These are phyloP conservation scores for Coregonus ussuriensis DNA, from an alignment of 2,797 vertebrate species.

Conservation along the genomic window DNA sequence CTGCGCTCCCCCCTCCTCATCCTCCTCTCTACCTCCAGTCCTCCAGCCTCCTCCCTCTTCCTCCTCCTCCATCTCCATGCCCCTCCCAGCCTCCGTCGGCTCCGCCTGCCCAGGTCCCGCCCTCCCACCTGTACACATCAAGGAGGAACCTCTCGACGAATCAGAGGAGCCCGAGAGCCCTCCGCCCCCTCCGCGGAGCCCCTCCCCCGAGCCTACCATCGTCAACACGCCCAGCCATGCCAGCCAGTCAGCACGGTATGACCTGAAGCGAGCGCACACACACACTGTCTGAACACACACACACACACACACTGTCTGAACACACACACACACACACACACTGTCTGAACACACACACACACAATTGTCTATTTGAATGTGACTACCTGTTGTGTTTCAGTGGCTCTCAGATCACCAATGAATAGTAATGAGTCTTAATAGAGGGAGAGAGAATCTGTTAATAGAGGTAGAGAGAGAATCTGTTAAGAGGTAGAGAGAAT, in stretches of 20 bases:
- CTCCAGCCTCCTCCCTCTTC: constrained; percentile 78
- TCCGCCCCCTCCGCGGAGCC: constrained; percentile 91
- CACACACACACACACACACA: neutral
- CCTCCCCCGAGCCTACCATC: constrained; percentile 93
- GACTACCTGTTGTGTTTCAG: no score
- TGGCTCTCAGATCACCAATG: no score
- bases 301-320: neutral
- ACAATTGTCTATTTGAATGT: neutral
- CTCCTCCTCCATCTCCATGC: constrained; percentile 81
- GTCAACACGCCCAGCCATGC: constrained; percentile 96
- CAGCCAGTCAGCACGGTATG: constrained; percentile 95
- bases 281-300: neutral
- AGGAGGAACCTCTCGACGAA: constrained; percentile 95
- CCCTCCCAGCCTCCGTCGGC: constrained; percentile 81
- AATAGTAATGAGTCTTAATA: no score
- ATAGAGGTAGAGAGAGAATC: no score
- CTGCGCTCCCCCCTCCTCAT: constrained; percentile 52
- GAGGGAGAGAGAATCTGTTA: no score
- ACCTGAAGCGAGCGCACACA: neutral
- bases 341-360: neutral
- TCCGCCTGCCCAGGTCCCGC: constrained; percentile 74
- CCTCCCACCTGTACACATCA: constrained; percentile 91
- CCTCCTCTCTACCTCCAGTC: constrained; percentile 78
- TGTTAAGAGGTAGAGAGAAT: no score
- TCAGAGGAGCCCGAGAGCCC: constrained; percentile 94